phyloP scores from a whole-genome alignment of 2,113 vertebrate genomes.

The Oxyruncus cristatus region DNA sequence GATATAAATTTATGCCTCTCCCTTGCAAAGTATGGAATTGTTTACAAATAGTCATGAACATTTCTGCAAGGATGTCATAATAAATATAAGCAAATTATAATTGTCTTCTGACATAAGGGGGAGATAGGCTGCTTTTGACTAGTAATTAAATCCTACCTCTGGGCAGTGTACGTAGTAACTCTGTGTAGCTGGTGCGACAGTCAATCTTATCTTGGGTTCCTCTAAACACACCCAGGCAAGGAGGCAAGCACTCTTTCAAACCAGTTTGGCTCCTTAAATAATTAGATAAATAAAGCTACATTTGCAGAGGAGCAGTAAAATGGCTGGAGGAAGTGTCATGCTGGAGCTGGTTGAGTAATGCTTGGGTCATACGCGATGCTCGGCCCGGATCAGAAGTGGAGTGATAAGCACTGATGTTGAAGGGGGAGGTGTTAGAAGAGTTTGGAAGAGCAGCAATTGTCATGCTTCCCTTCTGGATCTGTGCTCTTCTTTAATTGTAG shows the following conservation, averaged over 20 bases:
- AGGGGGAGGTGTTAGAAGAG: background rate
- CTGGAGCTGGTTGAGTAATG: background rate
- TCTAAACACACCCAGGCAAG: conserved; percentile 23
- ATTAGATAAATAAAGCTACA: background rate
- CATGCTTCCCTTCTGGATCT: background rate
- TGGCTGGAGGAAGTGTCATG: background rate
- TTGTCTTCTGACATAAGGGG: background rate
- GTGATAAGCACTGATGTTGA: background rate
- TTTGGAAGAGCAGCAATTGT: background rate
- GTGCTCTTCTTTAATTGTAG: background rate
- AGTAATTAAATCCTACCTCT: conserved; percentile 57
- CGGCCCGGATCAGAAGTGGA: background rate
- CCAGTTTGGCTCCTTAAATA: conserved; percentile 23
- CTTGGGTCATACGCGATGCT: background rate
- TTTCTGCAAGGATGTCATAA: conserved; percentile 15
- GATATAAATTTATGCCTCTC: background rate
- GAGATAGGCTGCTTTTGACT: background rate
- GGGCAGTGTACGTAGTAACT: background rate
- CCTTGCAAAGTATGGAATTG: background rate
- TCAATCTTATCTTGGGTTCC: conserved; percentile 8
- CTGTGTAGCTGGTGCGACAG: background rate
- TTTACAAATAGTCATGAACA: background rate
- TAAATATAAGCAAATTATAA: conserved; percentile 15
- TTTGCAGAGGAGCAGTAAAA: background rate
- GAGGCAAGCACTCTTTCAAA: conserved; percentile 6